phyloP scores from a whole-genome alignment of 2,113 vertebrate species.

The Eleginops maclovinus region DNA sequence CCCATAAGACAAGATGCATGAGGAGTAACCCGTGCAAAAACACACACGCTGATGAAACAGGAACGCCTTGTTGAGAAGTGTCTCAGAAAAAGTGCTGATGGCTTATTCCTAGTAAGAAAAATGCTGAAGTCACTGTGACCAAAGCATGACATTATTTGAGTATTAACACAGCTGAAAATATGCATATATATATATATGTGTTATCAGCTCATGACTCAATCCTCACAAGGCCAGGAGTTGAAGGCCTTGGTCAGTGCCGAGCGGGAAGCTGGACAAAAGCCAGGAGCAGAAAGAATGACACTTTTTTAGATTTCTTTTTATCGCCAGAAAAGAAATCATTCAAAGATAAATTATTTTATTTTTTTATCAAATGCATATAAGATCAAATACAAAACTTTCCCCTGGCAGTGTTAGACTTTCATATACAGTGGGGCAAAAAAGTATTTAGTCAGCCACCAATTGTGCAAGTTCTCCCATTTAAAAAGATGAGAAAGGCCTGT shows the following conservation, averaged over 20 bases:
- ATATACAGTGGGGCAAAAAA: too few relatives aligned
- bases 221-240: slow-evolving; percentile 31
- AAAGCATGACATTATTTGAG: background rate
- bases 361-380: background rate
- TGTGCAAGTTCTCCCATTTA: too few relatives aligned
- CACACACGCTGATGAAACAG: slow-evolving; percentile 17
- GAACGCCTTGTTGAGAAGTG: slow-evolving; percentile 1
- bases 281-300: slow-evolving; percentile 6
- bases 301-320: too few relatives aligned
- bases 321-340: too few relatives aligned
- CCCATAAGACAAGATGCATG: slow-evolving; percentile 13
- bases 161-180: background rate
- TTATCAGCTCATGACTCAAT: background rate
- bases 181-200: too few relatives aligned
- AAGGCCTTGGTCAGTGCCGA: slow-evolving; percentile 53
- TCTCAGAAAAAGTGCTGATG: slow-evolving; percentile 8
- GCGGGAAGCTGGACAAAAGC: background rate
- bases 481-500: too few relatives aligned
- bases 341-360: background rate
- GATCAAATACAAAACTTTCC: background rate
- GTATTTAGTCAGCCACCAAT: too few relatives aligned
- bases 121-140: slow-evolving; percentile 25
- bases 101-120: background rate
- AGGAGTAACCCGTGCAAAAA: background rate
- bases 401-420: background rate